These are phyloP conservation scores for Arbacia lixula DNA, from an alignment of 53 echinoderm and acorn worm species.

Conservation along the genomic window DNA sequence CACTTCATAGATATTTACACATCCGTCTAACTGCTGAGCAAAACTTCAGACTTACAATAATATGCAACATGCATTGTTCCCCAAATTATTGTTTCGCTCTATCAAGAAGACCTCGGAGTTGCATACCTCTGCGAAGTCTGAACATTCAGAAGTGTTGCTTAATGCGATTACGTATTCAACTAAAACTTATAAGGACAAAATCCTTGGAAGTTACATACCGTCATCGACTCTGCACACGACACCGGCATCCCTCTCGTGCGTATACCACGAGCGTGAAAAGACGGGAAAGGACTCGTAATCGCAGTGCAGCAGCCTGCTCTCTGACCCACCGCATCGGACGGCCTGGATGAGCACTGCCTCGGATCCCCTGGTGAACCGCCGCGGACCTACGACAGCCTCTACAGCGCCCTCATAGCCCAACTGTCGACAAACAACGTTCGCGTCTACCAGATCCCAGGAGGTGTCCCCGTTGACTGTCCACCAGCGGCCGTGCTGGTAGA, in stretches of 20 bases:
- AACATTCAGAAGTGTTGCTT: too few species aligned
- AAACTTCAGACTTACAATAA: too few species aligned
- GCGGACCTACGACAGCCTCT: constrained; percentile 13
- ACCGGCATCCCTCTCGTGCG: constrained; percentile 2
- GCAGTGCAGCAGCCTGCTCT: constrained; percentile 19
- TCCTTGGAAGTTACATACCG: constrained; percentile 3
- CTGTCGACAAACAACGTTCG: constrained; percentile 49
- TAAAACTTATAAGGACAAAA: too few species aligned
- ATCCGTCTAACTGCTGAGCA: too few species aligned
- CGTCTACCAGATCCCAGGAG: constrained; percentile 50
- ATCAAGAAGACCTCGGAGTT: too few species aligned
- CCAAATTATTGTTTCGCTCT: too few species aligned
- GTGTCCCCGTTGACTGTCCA: constrained; percentile 14
- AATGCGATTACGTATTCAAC: too few species aligned
- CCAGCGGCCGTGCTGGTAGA: constrained; percentile 27
- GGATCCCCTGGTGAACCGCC: not conserved
- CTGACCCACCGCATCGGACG: constrained; percentile 15
- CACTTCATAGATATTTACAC: too few species aligned
- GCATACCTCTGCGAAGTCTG: too few species aligned
- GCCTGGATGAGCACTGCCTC: not conserved
- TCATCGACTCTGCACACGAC: constrained; percentile 15
- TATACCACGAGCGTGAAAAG: not conserved
- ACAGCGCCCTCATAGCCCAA: constrained; percentile 18
- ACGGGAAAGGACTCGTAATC: not conserved
- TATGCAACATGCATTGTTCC: too few species aligned